These are phyloP conservation scores for Magallana nippona DNA, from an alignment of 2,888 invertebrate species.

Conservation along the genomic window DNA sequence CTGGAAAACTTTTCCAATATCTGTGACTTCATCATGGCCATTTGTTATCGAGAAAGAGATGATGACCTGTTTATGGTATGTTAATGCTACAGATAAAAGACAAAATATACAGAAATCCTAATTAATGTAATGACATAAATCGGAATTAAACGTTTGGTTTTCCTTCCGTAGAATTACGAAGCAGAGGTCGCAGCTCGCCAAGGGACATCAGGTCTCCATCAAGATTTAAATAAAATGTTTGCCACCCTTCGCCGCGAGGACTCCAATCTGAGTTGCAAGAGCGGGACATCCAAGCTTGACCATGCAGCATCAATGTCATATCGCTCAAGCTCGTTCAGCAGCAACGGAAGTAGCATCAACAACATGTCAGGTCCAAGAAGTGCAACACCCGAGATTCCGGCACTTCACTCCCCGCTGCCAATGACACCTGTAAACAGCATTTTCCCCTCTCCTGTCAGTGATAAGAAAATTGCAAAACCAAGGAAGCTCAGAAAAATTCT, in stretches of 20 bases:
- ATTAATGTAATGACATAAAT: background rate
- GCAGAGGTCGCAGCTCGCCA: slow-evolving; percentile 63
- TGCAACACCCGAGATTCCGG: background rate
- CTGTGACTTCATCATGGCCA: slow-evolving; percentile 76
- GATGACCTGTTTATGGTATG: slow-evolving; percentile 67
- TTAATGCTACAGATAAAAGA: background rate
- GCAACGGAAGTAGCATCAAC: too few species aligned
- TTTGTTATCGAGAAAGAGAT: slow-evolving; percentile 74
- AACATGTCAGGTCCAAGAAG: background rate
- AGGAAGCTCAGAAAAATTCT: background rate
- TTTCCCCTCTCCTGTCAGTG: background rate
- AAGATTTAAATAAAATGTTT: slow-evolving; percentile 69
- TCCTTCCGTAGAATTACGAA: slow-evolving; percentile 62
- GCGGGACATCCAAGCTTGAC: background rate
- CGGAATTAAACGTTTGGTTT: background rate
- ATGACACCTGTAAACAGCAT: background rate
- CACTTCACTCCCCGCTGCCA: slow-evolving; percentile 36
- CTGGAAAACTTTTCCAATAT: slow-evolving; percentile 71
- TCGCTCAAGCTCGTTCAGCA: background rate
- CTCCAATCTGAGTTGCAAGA: slow-evolving; percentile 17
- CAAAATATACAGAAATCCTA: too few species aligned
- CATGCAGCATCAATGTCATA: too few species aligned
- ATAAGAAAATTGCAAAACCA: background rate
- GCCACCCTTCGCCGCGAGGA: slow-evolving; percentile 60
- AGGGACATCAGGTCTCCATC: slow-evolving; percentile 53